A percentile compares a stretch with the other conserved stretches of the same genome.
Evolutionary conservation across 2,797 vertebrate species (phyloP).

Genomic region (Microctenopoma stevenorrisi): DNA sequence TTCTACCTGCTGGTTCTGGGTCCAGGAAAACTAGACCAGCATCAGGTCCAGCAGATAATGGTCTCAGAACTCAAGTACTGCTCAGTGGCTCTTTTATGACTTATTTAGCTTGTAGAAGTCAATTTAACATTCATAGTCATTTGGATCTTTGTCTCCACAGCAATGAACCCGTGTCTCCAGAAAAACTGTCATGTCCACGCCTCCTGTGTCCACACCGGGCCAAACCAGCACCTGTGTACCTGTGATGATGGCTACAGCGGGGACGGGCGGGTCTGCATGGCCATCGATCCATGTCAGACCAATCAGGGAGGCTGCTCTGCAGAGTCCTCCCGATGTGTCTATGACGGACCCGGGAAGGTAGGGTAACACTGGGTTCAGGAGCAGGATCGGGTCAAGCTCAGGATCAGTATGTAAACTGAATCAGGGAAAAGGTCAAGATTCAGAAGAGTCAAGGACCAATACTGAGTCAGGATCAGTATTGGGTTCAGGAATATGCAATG

Average conservation of each 20-base stretch:
- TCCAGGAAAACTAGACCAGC: no score
- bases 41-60: no score
- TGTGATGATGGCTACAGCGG: constrained; percentile 88
- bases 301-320: constrained; percentile 82
- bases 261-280: constrained; percentile 88
- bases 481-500: no score
- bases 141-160: constrained; percentile 71
- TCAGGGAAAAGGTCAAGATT: neutral
- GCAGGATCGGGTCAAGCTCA: neutral
- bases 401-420: no score
- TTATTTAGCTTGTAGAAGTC: neutral
- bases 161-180: constrained; percentile 89
- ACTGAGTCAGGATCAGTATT: no score
- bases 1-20: no score
- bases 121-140: neutral
- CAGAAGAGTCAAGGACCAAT: neutral
- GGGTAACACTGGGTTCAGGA: neutral
- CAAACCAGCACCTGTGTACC: constrained; percentile 85
- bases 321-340: constrained; percentile 83
- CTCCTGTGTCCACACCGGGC: constrained; percentile 85
- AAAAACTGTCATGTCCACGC: constrained; percentile 83
- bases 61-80: no score
- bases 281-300: constrained; percentile 88
- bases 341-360: constrained; percentile 91
- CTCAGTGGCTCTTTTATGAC: no score